phyloP scores from a whole-genome alignment of 2,797 vertebrate species.

The Hirundo rustica region DNA sequence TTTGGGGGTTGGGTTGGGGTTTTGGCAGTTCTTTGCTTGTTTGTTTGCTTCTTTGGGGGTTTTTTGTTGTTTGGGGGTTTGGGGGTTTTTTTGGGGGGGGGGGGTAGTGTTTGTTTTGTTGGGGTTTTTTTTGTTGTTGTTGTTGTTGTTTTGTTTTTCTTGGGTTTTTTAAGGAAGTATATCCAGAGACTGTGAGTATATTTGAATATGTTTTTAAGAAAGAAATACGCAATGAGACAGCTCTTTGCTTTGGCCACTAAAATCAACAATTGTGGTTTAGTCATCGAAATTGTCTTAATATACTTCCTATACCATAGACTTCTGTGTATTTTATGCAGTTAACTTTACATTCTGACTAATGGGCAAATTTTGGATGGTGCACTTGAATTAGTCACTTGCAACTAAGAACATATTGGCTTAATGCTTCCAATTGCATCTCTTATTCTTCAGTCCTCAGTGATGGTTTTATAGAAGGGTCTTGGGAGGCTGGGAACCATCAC shows the following conservation, averaged over 20 bases:
- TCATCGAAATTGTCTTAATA: not conserved
- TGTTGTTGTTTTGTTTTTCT: not conserved
- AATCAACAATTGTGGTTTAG: not conserved
- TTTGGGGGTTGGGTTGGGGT: fast-evolving
- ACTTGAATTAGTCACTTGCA: not conserved
- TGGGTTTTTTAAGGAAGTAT: not conserved
- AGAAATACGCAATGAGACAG: not conserved
- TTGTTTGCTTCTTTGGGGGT: too few relatives aligned
- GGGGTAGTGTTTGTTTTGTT: not conserved
- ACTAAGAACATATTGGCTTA: not conserved
- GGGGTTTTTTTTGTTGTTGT: fast-evolving
- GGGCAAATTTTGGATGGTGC: not conserved
- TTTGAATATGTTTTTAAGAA: not conserved
- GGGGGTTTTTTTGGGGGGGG: fast-evolving
- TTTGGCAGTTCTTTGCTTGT: too few relatives aligned
- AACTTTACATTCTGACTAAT: not conserved
- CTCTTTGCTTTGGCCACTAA: not conserved
- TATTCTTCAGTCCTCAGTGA: not conserved
- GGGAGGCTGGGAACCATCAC: not conserved
- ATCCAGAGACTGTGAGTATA: not conserved
- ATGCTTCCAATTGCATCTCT: not conserved
- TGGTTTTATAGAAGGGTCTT: not conserved
- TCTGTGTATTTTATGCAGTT: not conserved
- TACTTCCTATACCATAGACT: not conserved
- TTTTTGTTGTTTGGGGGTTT: not conserved